A percentile compares a stretch with the other conserved stretches of the same genome.
Conservation (phyloP, 2,888 invertebrate genomes). For the Apotomis capreana region DNA sequence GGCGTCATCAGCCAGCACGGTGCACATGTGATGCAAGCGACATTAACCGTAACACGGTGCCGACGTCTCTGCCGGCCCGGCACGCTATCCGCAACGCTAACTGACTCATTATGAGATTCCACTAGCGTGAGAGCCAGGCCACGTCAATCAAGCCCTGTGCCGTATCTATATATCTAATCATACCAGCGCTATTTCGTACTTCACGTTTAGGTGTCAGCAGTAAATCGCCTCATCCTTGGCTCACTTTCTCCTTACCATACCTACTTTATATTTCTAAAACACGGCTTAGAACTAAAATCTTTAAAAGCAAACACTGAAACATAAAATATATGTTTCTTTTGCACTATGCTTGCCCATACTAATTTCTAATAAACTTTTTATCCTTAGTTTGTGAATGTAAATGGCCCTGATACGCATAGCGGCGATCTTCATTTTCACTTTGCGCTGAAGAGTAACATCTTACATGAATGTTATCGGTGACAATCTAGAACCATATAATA, state of each 20-base stretch:
- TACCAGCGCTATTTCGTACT: conserved; percentile 21
- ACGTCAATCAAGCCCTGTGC: conserved; percentile 50
- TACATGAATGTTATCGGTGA: too few relatives aligned
- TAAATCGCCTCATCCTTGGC: conserved; percentile 20
- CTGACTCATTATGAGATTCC: conserved; percentile 50
- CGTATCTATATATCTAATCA: conserved; percentile 24
- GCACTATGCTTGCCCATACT: too few relatives aligned
- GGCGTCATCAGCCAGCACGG: conserved; percentile 54
- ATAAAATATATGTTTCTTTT: too few relatives aligned
- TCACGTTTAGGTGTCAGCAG: conserved; percentile 29
- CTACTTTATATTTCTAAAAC: conserved; percentile 5
- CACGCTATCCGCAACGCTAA: conserved; percentile 43
- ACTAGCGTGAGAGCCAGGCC: conserved; percentile 59
- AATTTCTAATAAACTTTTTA: too few relatives aligned
- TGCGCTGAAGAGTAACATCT: too few relatives aligned
- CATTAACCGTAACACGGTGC: conserved; percentile 57
- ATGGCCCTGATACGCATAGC: too few relatives aligned
- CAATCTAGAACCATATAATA: too few relatives aligned
- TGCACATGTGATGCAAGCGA: conserved; percentile 55
- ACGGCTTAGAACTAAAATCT: neutral
- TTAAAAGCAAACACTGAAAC: too few relatives aligned
- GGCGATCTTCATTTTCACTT: too few relatives aligned
- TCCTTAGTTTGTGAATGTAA: too few relatives aligned
- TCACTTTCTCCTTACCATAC: conserved; percentile 28
- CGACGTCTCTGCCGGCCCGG: conserved; percentile 45